Base-by-base conservation (phyloP, 92 coral and sea anemone species). In the Diadumene lineata region DNA sequence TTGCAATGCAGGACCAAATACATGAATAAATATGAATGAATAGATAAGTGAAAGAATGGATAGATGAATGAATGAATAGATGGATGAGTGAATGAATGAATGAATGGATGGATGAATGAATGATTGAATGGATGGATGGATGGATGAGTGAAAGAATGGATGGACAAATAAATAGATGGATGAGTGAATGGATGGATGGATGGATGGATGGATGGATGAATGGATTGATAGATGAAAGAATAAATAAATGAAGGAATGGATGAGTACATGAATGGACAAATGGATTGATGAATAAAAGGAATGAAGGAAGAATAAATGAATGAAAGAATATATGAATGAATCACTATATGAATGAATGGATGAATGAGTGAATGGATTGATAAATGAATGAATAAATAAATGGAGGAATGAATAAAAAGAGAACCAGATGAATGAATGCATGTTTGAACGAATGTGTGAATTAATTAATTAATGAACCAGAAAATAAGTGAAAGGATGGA, bases 31-130 rank as follows among this genome's bases (percentile, higher is more conserved):
- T 6, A 38, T 6, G 48, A 38, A 38, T 38, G 48, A 13, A 38
- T 38, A 13, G 48, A 38, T 38, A 13, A 13, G 13, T 38, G 48
- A 13, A 13, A 13, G 48, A 38, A 38, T 6, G 48, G 13, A 38
- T 6, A 13, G 48, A 38, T 4, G 48, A 38, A 38, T 6, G 48
- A 38, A 38, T 6, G 48, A 17, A 57, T n/a, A n/a, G n/a, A n/a
- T n/a, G n/a, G n/a, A n/a, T n/a, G n/a, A n/a, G n/a, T n/a, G 64
- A 57, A 57, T 6, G 64, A 57, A 27, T 4, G 64, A 57, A 38
- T 4, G 48, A 13, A 38, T 4, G 48, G 48, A 38, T 6, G 48
- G 13, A 38, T 38, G 48, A 38, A 57, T 6, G 64, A 64, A 34
- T 7, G 27, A 34, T 8, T 2, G 34, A 64, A 34, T 31, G 34